Percentiles rank a stretch among this genome's conserved stretches.
Evolutionary conservation across 1,140 invertebrate genomes (phyloP).

Genomic region (Platorchestia sp.): DNA sequence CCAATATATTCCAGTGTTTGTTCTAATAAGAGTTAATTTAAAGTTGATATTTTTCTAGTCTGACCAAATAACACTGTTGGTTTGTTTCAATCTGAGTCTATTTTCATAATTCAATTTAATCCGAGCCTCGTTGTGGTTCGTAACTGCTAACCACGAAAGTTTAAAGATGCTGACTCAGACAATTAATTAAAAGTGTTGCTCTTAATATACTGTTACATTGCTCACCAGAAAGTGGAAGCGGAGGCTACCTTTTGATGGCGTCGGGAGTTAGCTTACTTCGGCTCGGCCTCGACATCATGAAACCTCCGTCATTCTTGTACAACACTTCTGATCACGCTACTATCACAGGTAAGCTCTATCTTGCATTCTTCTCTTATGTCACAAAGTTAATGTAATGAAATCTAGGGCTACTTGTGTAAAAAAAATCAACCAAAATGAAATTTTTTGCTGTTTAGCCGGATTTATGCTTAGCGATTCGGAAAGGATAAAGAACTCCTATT

Average conservation of each 20-base stretch:
- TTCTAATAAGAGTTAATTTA: too few species aligned
- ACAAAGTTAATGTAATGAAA: neutral
- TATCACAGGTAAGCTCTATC: constrained; percentile 56
- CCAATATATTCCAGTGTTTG: too few species aligned
- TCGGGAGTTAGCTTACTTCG: constrained; percentile 58
- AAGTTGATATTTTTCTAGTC: too few species aligned
- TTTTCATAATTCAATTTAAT: too few species aligned
- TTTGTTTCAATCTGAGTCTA: neutral
- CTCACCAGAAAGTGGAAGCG: constrained; percentile 55
- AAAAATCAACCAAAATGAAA: neutral
- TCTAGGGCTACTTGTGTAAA: neutral
- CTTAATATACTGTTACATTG: neutral
- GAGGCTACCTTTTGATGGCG: constrained; percentile 64
- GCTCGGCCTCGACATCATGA: constrained; percentile 62
- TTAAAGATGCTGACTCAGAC: neutral
- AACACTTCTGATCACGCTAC: constrained; percentile 48
- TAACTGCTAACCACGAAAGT: neutral
- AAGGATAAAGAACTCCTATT: too few species aligned
- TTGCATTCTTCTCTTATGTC: constrained; percentile 34
- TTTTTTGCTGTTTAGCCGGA: neutral
- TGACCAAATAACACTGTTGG: neutral
- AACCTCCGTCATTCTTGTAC: constrained; percentile 58
- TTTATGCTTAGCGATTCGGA: too few species aligned
- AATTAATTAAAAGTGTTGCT: neutral
- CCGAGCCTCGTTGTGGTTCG: neutral